Percentiles rank a stretch among this genome's conserved stretches.
Conservation (phyloP, 2,113 vertebrate genomes). For the Crotophaga sulcirostris region DNA sequence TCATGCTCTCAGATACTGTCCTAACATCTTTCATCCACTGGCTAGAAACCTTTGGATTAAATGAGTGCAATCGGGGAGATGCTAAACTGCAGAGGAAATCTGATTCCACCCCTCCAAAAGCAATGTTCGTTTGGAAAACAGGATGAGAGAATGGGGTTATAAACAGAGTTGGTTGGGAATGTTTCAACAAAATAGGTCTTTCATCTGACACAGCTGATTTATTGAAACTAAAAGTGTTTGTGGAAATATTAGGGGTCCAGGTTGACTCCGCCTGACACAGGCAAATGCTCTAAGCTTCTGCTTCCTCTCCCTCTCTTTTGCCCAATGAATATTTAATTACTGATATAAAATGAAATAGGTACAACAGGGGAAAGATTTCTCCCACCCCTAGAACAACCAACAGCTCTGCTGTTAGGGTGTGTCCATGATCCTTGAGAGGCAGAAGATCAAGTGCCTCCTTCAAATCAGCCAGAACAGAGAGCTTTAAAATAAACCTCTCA, state of each 20-base stretch:
- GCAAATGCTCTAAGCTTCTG: background rate
- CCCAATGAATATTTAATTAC: slow-evolving; percentile 5
- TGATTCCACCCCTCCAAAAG: slow-evolving; percentile 22
- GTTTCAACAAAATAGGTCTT: slow-evolving; percentile 47
- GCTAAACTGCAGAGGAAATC: slow-evolving; percentile 9
- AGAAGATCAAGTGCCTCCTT: background rate
- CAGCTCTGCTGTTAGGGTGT: background rate
- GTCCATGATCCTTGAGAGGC: background rate
- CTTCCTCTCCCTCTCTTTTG: slow-evolving; percentile 9
- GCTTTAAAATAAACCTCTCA: background rate
- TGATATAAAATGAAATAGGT: slow-evolving; percentile 1
- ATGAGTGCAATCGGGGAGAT: background rate
- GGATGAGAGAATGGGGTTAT: slow-evolving; percentile 23
- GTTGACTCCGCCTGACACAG: background rate
- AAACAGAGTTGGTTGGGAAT: slow-evolving; percentile 46
- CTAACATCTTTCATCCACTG: background rate
- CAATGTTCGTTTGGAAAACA: slow-evolving; percentile 49
- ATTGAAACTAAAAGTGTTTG: slow-evolving; percentile 38
- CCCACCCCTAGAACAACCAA: background rate
- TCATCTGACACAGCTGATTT: slow-evolving; percentile 25
- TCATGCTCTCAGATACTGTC: background rate
- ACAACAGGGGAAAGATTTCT: background rate
- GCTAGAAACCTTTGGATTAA: slow-evolving; percentile 4
- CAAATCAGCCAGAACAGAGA: background rate
- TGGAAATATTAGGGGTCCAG: background rate